phyloP scores from a whole-genome alignment of 2,113 vertebrate genomes.

The Callipepla squamata region DNA sequence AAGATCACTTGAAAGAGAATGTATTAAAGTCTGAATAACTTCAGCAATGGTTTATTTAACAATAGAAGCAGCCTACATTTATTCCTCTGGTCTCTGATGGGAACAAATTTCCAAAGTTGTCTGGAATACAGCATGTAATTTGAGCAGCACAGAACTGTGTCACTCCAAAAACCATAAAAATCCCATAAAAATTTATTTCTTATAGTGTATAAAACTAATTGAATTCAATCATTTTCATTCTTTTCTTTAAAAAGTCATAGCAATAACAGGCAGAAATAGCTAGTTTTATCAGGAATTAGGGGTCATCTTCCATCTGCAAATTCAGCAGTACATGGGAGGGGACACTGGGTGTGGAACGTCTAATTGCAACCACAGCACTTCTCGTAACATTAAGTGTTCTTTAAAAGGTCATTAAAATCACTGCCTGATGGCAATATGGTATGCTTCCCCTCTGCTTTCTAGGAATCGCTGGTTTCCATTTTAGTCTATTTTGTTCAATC shows the following conservation, averaged over 20 bases:
- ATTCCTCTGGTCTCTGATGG: not conserved
- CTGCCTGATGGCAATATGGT: not conserved
- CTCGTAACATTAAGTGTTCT: not conserved
- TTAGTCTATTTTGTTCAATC: conserved; percentile 9
- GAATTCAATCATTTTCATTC: not conserved
- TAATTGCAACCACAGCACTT: not conserved
- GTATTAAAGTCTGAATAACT: not conserved
- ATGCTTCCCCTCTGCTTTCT: not conserved
- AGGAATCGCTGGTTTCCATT: conserved; percentile 22
- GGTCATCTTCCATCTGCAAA: not conserved
- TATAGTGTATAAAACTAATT: not conserved
- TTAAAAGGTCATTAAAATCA: not conserved
- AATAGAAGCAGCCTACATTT: not conserved
- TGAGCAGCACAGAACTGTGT: not conserved
- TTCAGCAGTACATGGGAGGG: not conserved
- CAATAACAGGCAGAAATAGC: not conserved
- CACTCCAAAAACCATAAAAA: not conserved
- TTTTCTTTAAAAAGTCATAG: not conserved
- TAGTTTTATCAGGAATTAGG: not conserved
- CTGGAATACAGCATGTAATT: not conserved
- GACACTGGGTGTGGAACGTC: not conserved
- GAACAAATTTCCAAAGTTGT: not conserved
- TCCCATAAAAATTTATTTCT: not conserved
- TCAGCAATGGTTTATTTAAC: not conserved
- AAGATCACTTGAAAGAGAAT: not conserved